Evolutionary conservation across 2,888 invertebrate species (phyloP).

Genomic region (Agrotis clavis): DNA sequence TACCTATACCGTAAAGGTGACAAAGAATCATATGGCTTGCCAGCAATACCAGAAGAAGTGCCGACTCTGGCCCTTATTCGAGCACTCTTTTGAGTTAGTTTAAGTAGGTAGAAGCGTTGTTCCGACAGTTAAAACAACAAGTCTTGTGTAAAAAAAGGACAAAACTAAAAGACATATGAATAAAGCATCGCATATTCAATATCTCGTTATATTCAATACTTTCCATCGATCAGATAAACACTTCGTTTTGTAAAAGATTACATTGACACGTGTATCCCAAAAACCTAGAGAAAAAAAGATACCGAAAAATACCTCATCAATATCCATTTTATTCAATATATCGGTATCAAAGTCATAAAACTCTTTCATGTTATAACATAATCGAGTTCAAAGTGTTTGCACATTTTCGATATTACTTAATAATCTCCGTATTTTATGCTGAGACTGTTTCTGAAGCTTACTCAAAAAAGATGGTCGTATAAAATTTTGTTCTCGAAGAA

Average conservation of each 20-base stretch:
- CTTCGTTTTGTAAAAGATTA: not conserved
- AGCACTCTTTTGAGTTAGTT: too few species aligned
- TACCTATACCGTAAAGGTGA: too few species aligned
- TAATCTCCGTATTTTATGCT: conserved; percentile 61
- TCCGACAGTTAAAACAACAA: too few species aligned
- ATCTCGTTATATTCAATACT: not conserved
- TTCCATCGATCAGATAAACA: too few species aligned
- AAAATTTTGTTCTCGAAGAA: conserved; percentile 30
- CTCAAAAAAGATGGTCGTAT: conserved; percentile 39
- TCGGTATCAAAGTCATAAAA: conserved; percentile 15
- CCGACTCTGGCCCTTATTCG: too few species aligned
- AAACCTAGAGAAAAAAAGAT: not conserved
- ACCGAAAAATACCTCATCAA: not conserved
- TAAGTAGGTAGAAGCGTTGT: too few species aligned
- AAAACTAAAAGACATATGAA: too few species aligned
- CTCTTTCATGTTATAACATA: conserved; percentile 33
- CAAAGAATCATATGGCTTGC: too few species aligned
- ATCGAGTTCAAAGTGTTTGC: conserved; percentile 51
- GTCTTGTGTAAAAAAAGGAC: too few species aligned
- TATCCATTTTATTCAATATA: conserved; percentile 1
- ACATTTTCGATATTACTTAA: conserved; percentile 55
- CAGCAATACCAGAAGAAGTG: too few species aligned
- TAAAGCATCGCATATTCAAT: not conserved
- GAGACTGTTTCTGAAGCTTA: conserved; percentile 35
- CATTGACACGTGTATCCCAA: not conserved